Evolutionary conservation across 2,113 vertebrate species (phyloP), one percentile per base, ranked within the genome.

Genomic region (Glaucomys volans): DNA sequence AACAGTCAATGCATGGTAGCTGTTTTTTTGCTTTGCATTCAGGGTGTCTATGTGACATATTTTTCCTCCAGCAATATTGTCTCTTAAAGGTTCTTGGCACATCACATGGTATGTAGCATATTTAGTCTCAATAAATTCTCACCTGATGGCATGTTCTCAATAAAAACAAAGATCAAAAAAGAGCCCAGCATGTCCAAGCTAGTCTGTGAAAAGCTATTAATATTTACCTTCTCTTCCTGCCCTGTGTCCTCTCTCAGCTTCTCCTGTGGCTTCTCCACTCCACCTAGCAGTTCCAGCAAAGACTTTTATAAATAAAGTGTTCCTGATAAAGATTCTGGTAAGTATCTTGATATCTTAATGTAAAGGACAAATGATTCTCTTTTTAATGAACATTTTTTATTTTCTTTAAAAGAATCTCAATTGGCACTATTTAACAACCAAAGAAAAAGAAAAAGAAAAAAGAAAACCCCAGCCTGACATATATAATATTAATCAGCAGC

Each of bases 401-500:
- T 62, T 20, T 9, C 54, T 84, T 83, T 92, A 74, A 74, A 77
- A 92, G 90, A 94, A 8, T 14, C 47, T 94, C 86, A 77, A 47
- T n/a, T 77, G 93, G 69, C 32, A 95, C 94, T 54, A 97, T 8
- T 76, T 5, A 90, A 62, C 87, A 62, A 62, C n/a, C 79, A 64
- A 89, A 16, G 80, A 82, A 94, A 90, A 90, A 59, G 22, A 57
- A 20, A 13, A 89, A 17, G 80, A 82, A 94, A 90, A 87, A 59
- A 75, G 8, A 59, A 26, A 62, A 62, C 24, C 59, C 89, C 20
- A 92, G 50, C 11, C 13, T 44, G 90, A 72, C 74, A 76, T 83
- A 92, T 77, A 69, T 64, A 95, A 91, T 97, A 96, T 95, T 35
- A 69, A 37, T 59, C 44, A 92, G 94, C 89, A 96, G 97, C 90